phyloP scores from a whole-genome alignment of 2,113 vertebrate species.

The Anseranas semipalmata region DNA sequence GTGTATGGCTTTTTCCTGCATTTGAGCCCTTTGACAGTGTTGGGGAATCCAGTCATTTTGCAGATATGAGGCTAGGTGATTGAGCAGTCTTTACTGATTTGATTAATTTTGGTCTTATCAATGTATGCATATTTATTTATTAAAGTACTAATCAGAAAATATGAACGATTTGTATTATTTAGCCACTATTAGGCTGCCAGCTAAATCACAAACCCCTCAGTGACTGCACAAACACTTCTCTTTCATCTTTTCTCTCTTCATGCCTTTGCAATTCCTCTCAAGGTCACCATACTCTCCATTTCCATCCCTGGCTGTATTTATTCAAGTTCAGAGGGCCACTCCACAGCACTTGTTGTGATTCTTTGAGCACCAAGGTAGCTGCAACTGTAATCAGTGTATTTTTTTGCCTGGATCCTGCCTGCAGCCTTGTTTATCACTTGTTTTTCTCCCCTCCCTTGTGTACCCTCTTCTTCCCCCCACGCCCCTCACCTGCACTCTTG shows the following conservation, averaged over 20 bases:
- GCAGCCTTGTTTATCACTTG: neutral
- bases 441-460: neutral
- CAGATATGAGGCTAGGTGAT: neutral
- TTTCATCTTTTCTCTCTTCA: neutral
- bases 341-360: neutral
- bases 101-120: neutral
- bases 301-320: neutral
- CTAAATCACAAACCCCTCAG: neutral
- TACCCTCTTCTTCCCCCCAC: neutral
- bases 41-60: neutral
- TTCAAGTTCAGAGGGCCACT: neutral
- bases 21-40: neutral
- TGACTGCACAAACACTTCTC: neutral
- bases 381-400: neutral
- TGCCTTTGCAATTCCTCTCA: neutral
- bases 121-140: neutral
- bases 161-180: neutral
- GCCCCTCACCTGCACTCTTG: fast-evolving
- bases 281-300: neutral
- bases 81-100: neutral
- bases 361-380: neutral
- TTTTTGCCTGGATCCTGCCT: neutral
- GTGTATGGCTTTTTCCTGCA: neutral
- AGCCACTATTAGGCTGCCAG: neutral
- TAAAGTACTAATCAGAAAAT: neutral